Conservation (phyloP, 1,140 invertebrate species). For the Dendroctonus ponderosae region DNA sequence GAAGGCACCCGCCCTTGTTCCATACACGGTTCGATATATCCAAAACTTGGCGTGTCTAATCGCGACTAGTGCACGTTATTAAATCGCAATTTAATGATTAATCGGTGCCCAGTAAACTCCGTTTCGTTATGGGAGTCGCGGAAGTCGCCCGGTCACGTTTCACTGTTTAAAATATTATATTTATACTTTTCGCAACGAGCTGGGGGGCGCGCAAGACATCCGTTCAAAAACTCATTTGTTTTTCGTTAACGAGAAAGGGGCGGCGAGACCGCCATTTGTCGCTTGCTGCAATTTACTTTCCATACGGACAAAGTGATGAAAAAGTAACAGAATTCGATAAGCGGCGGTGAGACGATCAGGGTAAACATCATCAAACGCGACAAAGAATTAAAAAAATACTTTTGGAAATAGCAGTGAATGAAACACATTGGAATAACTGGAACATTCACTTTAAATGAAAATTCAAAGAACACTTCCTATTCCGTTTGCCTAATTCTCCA, state of each 20-base stretch:
- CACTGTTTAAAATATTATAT: slow-evolving; percentile 23
- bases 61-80: slow-evolving; percentile 22
- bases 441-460: too few species aligned
- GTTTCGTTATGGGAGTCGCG: slow-evolving; percentile 26
- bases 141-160: slow-evolving; percentile 24
- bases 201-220: slow-evolving; percentile 1
- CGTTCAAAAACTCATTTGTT: slow-evolving; percentile 9
- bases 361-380: too few species aligned
- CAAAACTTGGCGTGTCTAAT: slow-evolving; percentile 11
- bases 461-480: too few species aligned
- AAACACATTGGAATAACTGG: too few species aligned
- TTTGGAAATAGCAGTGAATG: too few species aligned
- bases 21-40: slow-evolving; percentile 1
- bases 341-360: too few species aligned
- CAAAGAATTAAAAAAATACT: too few species aligned
- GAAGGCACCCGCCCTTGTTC: neutral
- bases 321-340: too few species aligned
- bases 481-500: too few species aligned
- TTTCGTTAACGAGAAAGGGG: slow-evolving; percentile 10
- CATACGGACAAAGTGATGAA: too few species aligned
- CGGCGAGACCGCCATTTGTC: neutral
- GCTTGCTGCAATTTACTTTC: too few species aligned
- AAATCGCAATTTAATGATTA: slow-evolving; percentile 29
- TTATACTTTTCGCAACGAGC: slow-evolving; percentile 9
- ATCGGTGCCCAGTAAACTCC: slow-evolving; percentile 7